Evolutionary conservation across 2,797 vertebrate species (phyloP).

Genomic region (Intellagama lesueurii): DNA sequence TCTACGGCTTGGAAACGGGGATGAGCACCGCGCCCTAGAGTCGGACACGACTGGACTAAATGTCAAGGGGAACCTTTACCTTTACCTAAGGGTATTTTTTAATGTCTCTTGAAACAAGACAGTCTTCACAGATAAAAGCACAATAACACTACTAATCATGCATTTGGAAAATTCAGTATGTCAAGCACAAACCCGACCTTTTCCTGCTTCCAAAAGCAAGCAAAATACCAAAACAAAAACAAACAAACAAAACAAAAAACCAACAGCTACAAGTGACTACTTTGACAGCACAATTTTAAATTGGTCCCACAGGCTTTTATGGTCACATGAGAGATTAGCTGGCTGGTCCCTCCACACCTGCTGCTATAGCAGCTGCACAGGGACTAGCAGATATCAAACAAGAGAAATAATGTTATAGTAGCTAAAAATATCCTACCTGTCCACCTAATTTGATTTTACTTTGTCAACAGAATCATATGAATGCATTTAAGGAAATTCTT

Average conservation of each 20-base stretch:
- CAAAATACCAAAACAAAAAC: neutral
- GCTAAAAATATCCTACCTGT: neutral
- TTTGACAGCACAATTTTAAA: constrained; percentile 15
- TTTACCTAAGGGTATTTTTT: no score
- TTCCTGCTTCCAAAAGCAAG: constrained; percentile 32
- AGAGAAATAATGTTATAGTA: neutral
- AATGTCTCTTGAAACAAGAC: no score
- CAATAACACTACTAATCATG: neutral
- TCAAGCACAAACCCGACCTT: neutral
- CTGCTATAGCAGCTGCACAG: constrained; percentile 17
- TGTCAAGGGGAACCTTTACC: no score
- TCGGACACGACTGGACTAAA: no score
- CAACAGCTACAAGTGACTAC: neutral
- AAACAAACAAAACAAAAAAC: constrained; percentile 39
- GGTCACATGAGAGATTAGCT: constrained; percentile 1
- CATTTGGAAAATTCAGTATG: constrained; percentile 34
- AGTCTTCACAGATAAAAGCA: neutral
- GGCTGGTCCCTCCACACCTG: constrained; percentile 3
- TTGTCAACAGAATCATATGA: neutral
- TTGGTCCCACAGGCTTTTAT: constrained; percentile 18
- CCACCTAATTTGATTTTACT: neutral
- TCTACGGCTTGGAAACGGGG: no score
- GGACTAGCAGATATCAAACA: neutral
- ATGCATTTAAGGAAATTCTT: neutral
- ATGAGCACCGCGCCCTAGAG: no score